phyloP scores from a whole-genome alignment of 2,797 vertebrate species.

The Neostethus bicornis region DNA sequence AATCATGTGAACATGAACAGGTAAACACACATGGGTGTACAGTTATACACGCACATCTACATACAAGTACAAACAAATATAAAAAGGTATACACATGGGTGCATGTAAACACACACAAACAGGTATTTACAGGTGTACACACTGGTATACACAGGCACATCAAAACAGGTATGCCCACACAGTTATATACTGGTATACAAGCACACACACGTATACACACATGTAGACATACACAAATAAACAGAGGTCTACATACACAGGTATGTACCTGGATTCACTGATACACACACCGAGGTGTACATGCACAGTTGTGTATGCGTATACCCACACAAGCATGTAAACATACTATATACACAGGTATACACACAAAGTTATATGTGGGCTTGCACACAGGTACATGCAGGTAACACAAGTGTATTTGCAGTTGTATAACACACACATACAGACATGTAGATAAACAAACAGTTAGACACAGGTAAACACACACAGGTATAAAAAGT shows the following conservation, averaged over 20 bases:
- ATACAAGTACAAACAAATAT: not conserved
- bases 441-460: conserved; percentile 10
- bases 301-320: conserved; percentile 13
- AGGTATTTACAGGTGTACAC: conserved; percentile 15
- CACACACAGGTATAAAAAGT: too few species aligned
- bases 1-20: conserved; percentile 26
- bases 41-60: too few species aligned
- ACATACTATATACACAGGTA: not conserved
- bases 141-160: conserved; percentile 8
- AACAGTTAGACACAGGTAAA: too few species aligned
- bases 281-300: conserved; percentile 20
- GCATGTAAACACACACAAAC: conserved; percentile 11
- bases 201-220: conserved; percentile 8
- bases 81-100: too few species aligned
- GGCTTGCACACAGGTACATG: not conserved
- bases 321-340: conserved; percentile 2
- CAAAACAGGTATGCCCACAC: not conserved
- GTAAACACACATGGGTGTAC: conserved; percentile 3
- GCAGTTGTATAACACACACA: too few species aligned
- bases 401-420: conserved; percentile 9
- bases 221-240: conserved; percentile 10
- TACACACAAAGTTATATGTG: not conserved
- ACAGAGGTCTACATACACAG: conserved; percentile 1
- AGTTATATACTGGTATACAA: not conserved
- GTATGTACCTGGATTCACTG: not conserved